Conservation (phyloP, 92 coral and sea anemone species). For the Desmophyllum pertusum region DNA sequence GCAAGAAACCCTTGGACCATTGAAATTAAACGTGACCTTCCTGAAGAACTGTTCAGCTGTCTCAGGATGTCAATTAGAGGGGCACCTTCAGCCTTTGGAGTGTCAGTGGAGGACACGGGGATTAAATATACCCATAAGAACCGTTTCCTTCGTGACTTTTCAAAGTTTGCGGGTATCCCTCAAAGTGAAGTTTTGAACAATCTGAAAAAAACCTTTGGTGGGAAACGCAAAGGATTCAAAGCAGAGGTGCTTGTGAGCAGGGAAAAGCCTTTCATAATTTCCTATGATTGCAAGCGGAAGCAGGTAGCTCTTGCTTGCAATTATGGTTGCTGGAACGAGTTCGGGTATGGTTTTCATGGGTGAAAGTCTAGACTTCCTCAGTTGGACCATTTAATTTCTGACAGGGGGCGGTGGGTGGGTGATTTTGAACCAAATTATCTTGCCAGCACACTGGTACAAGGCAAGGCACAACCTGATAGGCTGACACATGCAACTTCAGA, state of each 20-base stretch:
- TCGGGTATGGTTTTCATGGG: conserved; percentile 54
- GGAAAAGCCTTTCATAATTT: conserved; percentile 51
- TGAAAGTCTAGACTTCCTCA: too few species aligned
- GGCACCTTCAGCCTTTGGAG: conserved; percentile 39
- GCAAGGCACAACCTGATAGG: too few species aligned
- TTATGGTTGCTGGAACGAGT: conserved; percentile 56
- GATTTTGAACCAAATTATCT: too few species aligned
- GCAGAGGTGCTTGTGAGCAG: conserved; percentile 43
- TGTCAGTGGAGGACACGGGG: conserved; percentile 27
- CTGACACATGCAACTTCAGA: too few species aligned
- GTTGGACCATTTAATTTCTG: too few species aligned
- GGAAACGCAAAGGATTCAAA: conserved; percentile 36
- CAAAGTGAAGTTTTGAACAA: conserved; percentile 24
- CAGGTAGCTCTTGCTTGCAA: conserved; percentile 52
- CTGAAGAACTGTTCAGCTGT: conserved; percentile 41
- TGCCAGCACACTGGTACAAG: too few species aligned
- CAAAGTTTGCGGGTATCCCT: conserved; percentile 44
- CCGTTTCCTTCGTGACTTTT: conserved; percentile 64
- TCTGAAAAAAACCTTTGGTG: conserved; percentile 38
- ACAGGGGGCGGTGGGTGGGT: too few species aligned
- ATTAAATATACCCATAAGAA: conserved; percentile 57
- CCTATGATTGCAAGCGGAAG: conserved; percentile 30
- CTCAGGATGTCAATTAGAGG: conserved; percentile 21
- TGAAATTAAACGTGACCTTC: conserved; percentile 60
- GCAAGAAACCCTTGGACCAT: conserved; percentile 64